Base-by-base conservation (phyloP, 2,113 vertebrate genomes). In the Platichthys flesus region DNA sequence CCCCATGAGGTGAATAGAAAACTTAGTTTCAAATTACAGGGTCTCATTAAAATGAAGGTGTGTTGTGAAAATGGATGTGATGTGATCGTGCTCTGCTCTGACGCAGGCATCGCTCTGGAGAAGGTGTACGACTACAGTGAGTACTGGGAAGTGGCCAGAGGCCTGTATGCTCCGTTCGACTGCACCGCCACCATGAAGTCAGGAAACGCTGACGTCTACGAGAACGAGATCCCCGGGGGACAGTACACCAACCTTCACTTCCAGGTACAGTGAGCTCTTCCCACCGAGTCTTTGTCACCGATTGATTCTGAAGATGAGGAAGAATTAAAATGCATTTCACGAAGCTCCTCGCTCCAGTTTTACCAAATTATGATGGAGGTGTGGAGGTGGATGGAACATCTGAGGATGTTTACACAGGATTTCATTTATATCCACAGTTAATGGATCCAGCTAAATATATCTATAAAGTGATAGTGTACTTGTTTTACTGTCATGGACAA, bases 221-320 rank as follows among this genome's bases (percentile, higher is more conserved):
- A 99, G 94, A 99, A 99, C n/a, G 98, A 99, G 94, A 99, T 99
- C 80, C 98, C 98, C 0, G 98, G 98, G 0, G 98, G 98, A 5
- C 98, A 99, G 84, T 99, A 99, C 92, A 98, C 98, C 89, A 99
- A 99, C 95, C 96, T 99, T n/a, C 98, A 99, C 93, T 99, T 99
- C 94, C 98, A 93, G 91, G 92, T 93, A 54, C 61, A 31, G 0
- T 8, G 2, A 67, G 16, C 62, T 69, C 4, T 65, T 56, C 0
- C 31, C 55, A 14, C n/a, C 12, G 2, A 9, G 9, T 28, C 0
- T 15, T 18, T 24, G 18, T 5, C 18, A 55, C 31, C 67, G 60
- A 71, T 35, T 42, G 47, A 67, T 62, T 70, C 60, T 23, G 10
- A 37, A 52, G 40, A 63, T 20, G 37, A 84, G 59, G 28, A 62